phyloP scores from a whole-genome alignment of 2,113 vertebrate genomes.

The Xenotilapia caudafasciata region DNA sequence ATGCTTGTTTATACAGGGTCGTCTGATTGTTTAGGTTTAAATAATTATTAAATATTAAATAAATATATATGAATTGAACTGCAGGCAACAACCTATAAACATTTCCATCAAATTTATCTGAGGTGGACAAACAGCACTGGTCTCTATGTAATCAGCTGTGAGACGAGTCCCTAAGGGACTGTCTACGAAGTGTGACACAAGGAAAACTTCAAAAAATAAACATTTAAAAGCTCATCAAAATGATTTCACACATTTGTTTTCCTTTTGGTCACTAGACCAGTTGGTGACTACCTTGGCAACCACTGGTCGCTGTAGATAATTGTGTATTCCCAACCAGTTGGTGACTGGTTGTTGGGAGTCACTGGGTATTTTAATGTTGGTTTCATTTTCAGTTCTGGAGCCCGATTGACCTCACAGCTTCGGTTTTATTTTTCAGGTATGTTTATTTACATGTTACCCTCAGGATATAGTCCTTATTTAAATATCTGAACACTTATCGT shows the following conservation, averaged over 20 bases:
- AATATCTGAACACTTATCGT: background rate
- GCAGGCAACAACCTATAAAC: background rate
- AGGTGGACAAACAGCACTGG: background rate
- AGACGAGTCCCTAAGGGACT: rapidly evolving
- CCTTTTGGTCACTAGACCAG: background rate
- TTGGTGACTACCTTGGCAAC: rapidly evolving
- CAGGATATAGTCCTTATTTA: background rate
- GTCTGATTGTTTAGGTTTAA: background rate
- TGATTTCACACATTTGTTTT: background rate
- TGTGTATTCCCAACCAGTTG: background rate
- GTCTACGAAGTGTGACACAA: rapidly evolving
- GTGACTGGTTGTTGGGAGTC: background rate
- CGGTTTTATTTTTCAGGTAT: background rate
- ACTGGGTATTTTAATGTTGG: background rate
- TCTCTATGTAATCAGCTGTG: background rate
- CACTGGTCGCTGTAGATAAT: rapidly evolving
- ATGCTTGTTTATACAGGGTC: background rate
- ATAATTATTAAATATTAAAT: background rate
- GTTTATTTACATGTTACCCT: background rate
- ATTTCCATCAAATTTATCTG: background rate
- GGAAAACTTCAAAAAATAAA: background rate
- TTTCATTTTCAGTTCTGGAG: background rate
- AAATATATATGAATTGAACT: background rate
- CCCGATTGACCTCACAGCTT: rapidly evolving
- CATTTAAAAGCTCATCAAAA: background rate